Conservation (phyloP, 2,797 vertebrate species). For the Muscicapa comitata region DNA sequence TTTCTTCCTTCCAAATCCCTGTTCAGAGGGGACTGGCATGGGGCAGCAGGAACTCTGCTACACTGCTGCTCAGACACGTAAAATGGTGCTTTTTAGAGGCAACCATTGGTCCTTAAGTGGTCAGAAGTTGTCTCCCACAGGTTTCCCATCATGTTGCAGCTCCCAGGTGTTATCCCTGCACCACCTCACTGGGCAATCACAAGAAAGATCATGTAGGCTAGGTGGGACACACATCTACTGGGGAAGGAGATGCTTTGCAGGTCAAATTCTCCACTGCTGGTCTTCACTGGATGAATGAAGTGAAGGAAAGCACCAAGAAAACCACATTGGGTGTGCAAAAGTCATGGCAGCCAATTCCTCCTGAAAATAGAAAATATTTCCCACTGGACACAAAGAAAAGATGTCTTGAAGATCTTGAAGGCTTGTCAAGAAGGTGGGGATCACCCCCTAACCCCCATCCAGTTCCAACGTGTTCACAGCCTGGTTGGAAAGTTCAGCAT, state of each 20-base stretch:
- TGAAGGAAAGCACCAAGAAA: neutral
- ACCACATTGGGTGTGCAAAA: neutral
- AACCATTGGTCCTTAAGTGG: neutral
- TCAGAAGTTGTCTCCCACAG: neutral
- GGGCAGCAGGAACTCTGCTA: neutral
- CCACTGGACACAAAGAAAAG: neutral
- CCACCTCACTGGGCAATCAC: neutral
- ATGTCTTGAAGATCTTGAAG: neutral
- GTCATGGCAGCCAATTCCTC: neutral
- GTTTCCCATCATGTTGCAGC: neutral
- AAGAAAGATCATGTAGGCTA: fast-evolving
- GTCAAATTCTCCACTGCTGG: neutral
- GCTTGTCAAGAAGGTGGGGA: neutral
- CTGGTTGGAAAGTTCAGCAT: neutral
- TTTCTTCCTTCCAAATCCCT: neutral
- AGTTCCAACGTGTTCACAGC: neutral
- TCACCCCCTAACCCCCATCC: neutral
- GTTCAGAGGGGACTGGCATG: neutral
- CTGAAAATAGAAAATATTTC: neutral
- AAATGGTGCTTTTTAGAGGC: neutral
- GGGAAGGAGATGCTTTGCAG: neutral
- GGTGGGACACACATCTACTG: fast-evolving
- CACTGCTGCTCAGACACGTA: fast-evolving
- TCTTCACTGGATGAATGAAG: neutral
- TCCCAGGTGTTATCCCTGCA: neutral